Conservation (phyloP, 1,140 invertebrate genomes). For the Dreissena rostriformis region DNA sequence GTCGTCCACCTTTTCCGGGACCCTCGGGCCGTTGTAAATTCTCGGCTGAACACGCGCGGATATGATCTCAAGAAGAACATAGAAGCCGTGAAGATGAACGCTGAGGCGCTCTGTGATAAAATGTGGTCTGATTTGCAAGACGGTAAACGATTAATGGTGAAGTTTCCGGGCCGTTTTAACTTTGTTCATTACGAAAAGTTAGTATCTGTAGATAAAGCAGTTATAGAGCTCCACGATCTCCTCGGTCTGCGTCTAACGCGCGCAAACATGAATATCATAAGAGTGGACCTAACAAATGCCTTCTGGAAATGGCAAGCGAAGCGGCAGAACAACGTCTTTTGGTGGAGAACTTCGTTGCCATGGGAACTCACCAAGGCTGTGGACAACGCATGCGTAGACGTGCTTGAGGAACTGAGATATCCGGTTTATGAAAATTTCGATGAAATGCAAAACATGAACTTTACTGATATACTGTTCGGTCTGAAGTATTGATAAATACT, state of each 20-base stretch:
- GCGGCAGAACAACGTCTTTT: conserved; percentile 26
- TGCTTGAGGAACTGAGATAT: conserved; percentile 19
- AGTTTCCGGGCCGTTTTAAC: conserved; percentile 28
- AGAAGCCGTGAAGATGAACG: conserved; percentile 10
- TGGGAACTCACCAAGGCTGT: conserved; percentile 9
- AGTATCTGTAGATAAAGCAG: background rate
- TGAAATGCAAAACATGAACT: background rate
- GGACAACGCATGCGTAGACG: conserved; percentile 22
- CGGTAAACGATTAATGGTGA: conserved; percentile 1
- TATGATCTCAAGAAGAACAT: background rate
- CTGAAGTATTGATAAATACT: too few species aligned
- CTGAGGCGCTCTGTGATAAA: conserved; percentile 20
- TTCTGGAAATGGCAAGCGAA: background rate
- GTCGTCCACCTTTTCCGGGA: conserved; percentile 47
- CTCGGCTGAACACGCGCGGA: conserved; percentile 33
- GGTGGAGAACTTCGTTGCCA: conserved; percentile 29
- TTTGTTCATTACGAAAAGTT: conserved; percentile 50
- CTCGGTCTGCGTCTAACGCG: conserved; percentile 19
- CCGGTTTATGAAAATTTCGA: background rate
- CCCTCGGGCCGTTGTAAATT: conserved; percentile 33
- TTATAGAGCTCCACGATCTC: conserved; percentile 21
- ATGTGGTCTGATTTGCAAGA: conserved; percentile 26
- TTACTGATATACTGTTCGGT: too few species aligned
- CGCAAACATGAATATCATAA: background rate
- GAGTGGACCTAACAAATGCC: background rate